Evolutionary conservation across 1,140 invertebrate genomes (phyloP), one percentile per base, ranked within the genome.

Genomic region (Diplogasteroides magnus): DNA sequence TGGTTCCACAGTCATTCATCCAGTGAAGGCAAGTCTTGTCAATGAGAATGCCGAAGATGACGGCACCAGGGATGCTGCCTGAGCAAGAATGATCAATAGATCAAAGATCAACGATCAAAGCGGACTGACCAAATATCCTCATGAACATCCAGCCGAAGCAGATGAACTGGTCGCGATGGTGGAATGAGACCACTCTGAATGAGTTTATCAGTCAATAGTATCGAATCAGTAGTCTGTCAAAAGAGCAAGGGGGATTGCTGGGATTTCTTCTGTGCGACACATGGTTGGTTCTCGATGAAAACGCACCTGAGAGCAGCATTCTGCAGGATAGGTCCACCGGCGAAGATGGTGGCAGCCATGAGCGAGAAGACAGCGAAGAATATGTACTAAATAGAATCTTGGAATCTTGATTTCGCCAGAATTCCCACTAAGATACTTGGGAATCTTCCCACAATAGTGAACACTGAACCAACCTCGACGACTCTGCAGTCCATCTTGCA

Each of bases 111-210:
- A 56, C 48, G 23, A 23, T 56, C 19, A 19, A 11, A 48, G 37
- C 19, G 19, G 6, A 48, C 37, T 48, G 6, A 31, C 69, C 69
- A 6, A 71, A 58, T 14, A 57, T 59, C 29, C 69, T 28, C 69
- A 71, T 71, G 62, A 61, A 71, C 11, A 71, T 14, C 69, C 69
- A 71, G 11, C 61, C 62, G 55, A 71, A 71, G 27, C 69, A 71
- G 19, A 63, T 71, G 69, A 64, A 71, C 13, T 58, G 62, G 28
- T 71, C 69, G 0, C 69, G 62, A 56, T 71, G 69, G 1, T 71
- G 55, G 25, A 58, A 63, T 2, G 63, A 57, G 6, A 71, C 69
- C 48, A 71, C 62, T 65, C 69, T 65, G 37, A 3, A 65, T 2
- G 14, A 23, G 19, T 11, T 6, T 11, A 2, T 23, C 19, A 15